These are phyloP conservation scores for Megalopta genalis DNA, from an alignment of 1,140 invertebrate genomes.

Conservation along the genomic window DNA sequence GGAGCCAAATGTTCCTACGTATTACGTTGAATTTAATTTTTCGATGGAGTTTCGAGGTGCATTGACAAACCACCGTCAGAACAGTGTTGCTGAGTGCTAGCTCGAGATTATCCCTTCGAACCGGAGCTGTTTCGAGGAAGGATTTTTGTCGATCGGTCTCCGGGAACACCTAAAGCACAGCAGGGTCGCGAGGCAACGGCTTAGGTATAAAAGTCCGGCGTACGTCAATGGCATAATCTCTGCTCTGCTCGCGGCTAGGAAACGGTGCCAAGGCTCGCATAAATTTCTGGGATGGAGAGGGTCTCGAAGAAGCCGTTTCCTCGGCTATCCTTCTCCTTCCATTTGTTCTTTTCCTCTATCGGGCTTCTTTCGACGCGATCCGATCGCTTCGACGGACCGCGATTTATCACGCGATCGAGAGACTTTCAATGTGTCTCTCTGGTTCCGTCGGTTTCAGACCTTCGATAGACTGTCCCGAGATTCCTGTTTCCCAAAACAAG, in stretches of 20 bases:
- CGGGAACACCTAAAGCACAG: constrained; percentile 11
- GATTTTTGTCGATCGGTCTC: background rate
- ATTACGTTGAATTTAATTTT: no score
- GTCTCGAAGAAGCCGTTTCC: constrained; percentile 45
- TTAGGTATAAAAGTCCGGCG: constrained; percentile 19
- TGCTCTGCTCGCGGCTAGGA: constrained; percentile 48
- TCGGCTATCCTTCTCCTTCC: background rate
- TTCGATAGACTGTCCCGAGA: background rate
- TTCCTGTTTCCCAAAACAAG: no score
- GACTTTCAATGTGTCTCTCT: background rate
- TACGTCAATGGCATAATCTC: constrained; percentile 70
- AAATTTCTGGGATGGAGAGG: constrained; percentile 55
- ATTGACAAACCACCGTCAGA: no score
- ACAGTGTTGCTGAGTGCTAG: no score
- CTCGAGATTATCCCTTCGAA: no score
- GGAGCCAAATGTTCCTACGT: no score
- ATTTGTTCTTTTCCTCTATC: constrained; percentile 20
- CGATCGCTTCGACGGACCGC: background rate
- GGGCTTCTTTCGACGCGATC: constrained; percentile 16
- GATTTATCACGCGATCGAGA: constrained; percentile 13
- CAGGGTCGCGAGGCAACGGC: constrained; percentile 14
- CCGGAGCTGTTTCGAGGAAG: background rate
- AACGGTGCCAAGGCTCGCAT: constrained; percentile 74
- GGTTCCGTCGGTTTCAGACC: background rate
- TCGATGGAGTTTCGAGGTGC: no score